Percentiles rank a stretch among this genome's conserved stretches.
These are phyloP conservation scores for Alosa sapidissima DNA, from an alignment of 2,797 vertebrate genomes.

Conservation along the genomic window DNA sequence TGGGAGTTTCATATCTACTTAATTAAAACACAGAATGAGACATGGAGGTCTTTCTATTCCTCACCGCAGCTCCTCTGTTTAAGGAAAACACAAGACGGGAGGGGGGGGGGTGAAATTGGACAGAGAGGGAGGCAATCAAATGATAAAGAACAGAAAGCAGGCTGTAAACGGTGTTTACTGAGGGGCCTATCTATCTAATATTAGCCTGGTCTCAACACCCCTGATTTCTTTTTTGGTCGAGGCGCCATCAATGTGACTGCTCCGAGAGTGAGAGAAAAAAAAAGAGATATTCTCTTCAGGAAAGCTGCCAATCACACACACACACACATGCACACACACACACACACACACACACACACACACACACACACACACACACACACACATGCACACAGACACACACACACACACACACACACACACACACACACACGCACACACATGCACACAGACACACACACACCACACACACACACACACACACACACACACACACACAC, in stretches of 20 bases:
- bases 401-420: no score
- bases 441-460: no score
- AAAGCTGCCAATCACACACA: conserved; percentile 1
- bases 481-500: background rate
- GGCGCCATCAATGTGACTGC: background rate
- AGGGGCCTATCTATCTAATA: background rate
- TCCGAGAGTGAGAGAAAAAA: background rate
- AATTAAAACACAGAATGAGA: background rate
- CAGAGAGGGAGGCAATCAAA: background rate
- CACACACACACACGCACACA: no score
- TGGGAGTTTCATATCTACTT: background rate
- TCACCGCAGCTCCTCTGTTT: background rate
- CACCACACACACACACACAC: background rate
- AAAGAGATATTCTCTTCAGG: background rate
- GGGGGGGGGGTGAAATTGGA: background rate
- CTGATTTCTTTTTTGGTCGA: background rate
- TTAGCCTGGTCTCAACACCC: background rate
- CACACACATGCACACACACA: background rate
- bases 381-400: no score
- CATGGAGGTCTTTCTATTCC: background rate
- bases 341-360: background rate
- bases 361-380: no score
- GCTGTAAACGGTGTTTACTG: conserved; percentile 10
- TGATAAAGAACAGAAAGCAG: background rate
- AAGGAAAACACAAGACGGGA: background rate